Conservation (phyloP, 2,888 invertebrate species). For the Germaria angustata region DNA sequence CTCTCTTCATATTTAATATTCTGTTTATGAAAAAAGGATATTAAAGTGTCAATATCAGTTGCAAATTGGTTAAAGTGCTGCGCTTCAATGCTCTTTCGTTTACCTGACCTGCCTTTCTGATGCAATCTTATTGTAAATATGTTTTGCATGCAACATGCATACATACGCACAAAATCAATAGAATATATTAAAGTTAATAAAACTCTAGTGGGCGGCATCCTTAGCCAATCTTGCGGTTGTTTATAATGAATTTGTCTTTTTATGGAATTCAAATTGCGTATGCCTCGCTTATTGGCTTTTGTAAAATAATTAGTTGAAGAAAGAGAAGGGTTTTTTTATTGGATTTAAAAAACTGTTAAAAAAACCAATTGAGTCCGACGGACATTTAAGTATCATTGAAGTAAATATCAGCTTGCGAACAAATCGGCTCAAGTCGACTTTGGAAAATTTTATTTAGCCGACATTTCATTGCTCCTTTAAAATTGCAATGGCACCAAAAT, state of each 20-base stretch:
- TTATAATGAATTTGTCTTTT: conserved; percentile 14
- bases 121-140: conserved; percentile 22
- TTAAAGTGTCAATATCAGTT: conserved; percentile 39
- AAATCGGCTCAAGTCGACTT: not conserved
- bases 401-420: not conserved
- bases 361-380: not conserved
- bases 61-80: not conserved
- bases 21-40: conserved; percentile 1
- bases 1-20: not conserved
- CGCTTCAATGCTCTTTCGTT: not conserved
- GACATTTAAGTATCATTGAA: conserved; percentile 2
- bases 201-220: conserved; percentile 43
- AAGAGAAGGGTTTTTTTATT: conserved; percentile 4
- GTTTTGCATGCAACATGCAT: not conserved
- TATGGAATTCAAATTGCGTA: not conserved
- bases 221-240: not conserved
- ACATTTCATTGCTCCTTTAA: too few species aligned
- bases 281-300: not conserved
- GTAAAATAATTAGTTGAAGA: not conserved
- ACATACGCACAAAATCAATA: conserved; percentile 24
- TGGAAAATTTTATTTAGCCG: too few species aligned
- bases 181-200: conserved; percentile 13
- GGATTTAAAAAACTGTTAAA: not conserved
- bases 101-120: conserved; percentile 48
- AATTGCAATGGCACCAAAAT: too few species aligned